Conservation (phyloP, 2,797 vertebrate species). For the Centroberyx gerrardi region DNA sequence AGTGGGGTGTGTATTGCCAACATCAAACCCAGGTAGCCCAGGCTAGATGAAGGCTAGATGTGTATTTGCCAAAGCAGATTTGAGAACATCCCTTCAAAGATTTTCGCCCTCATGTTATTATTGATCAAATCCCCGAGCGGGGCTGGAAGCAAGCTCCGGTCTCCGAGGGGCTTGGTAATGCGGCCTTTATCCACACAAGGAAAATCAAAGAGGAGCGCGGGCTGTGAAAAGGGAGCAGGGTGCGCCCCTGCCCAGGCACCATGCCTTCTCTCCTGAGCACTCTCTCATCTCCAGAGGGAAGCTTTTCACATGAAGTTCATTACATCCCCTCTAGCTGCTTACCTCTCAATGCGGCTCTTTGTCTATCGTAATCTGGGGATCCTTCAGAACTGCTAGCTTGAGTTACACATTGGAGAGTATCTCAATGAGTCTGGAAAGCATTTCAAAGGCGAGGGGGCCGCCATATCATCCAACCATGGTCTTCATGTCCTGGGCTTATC, state of each 20-base stretch:
- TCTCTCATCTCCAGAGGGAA: slow-evolving; percentile 81
- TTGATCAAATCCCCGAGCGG: slow-evolving; percentile 44
- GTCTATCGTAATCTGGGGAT: slow-evolving; percentile 82
- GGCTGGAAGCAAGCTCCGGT: slow-evolving; percentile 15
- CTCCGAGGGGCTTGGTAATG: slow-evolving; percentile 54
- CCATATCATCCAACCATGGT: slow-evolving; percentile 79
- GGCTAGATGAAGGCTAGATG: slow-evolving; percentile 21
- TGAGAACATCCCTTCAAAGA: slow-evolving; percentile 33
- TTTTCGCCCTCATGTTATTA: slow-evolving; percentile 29
- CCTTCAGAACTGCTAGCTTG: slow-evolving; percentile 83
- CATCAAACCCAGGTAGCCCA: slow-evolving; percentile 16
- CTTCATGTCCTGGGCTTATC: slow-evolving; percentile 81
- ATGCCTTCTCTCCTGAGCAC: slow-evolving; percentile 61
- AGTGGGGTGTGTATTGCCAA: slow-evolving; percentile 54
- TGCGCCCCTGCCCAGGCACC: slow-evolving; percentile 39
- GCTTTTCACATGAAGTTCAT: slow-evolving; percentile 84
- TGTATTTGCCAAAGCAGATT: slow-evolving; percentile 13
- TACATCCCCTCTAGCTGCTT: slow-evolving; percentile 78
- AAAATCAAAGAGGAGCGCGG: slow-evolving; percentile 67
- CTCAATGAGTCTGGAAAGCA: slow-evolving; percentile 82
- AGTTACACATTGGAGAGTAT: slow-evolving; percentile 85
- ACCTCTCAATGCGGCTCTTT: slow-evolving; percentile 85
- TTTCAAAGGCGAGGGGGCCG: slow-evolving; percentile 82
- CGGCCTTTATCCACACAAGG: slow-evolving; percentile 55
- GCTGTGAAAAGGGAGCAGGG: slow-evolving; percentile 32